A percentile compares a stretch with the other conserved stretches of the same genome.
Conservation (phyloP, 2,888 invertebrate genomes). For the Mesochorus sp. region DNA sequence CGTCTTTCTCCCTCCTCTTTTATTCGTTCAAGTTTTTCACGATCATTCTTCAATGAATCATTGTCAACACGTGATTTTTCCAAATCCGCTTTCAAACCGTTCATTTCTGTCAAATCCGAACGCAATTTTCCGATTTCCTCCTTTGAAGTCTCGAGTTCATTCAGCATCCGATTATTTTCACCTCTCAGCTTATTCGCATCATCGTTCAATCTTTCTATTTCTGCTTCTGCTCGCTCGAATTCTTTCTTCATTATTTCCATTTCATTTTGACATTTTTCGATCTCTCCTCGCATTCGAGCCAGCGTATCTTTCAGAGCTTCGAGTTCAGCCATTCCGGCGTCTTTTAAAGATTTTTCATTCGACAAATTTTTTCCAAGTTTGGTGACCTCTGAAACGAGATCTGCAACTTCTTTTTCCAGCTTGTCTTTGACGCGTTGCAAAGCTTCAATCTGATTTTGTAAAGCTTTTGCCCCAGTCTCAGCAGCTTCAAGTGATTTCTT, state of each 20-base stretch:
- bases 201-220: slow-evolving; percentile 49
- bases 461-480: slow-evolving; percentile 55
- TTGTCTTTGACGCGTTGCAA: slow-evolving; percentile 53
- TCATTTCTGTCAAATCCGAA: slow-evolving; percentile 45
- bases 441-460: slow-evolving; percentile 51
- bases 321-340: slow-evolving; percentile 56
- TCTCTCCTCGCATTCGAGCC: slow-evolving; percentile 54
- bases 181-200: slow-evolving; percentile 55
- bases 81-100: slow-evolving; percentile 42
- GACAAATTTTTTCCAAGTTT: slow-evolving; percentile 63
- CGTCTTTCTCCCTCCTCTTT: slow-evolving; percentile 11
- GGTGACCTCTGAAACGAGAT: slow-evolving; percentile 60
- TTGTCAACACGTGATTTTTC: slow-evolving; percentile 52
- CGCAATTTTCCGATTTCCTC: slow-evolving; percentile 56
- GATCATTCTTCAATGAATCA: slow-evolving; percentile 50
- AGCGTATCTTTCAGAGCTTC: slow-evolving; percentile 62
- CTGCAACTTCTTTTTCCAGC: slow-evolving; percentile 49
- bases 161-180: slow-evolving; percentile 47
- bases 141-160: slow-evolving; percentile 56
- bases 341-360: slow-evolving; percentile 52
- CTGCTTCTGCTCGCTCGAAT: slow-evolving; percentile 42
- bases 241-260: slow-evolving; percentile 57
- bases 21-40: slow-evolving; percentile 35
- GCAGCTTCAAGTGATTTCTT: slow-evolving; percentile 49
- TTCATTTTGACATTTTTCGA: slow-evolving; percentile 61